Evolutionary conservation across 2,797 vertebrate genomes (phyloP).

Genomic region (Lagodon rhomboides): DNA sequence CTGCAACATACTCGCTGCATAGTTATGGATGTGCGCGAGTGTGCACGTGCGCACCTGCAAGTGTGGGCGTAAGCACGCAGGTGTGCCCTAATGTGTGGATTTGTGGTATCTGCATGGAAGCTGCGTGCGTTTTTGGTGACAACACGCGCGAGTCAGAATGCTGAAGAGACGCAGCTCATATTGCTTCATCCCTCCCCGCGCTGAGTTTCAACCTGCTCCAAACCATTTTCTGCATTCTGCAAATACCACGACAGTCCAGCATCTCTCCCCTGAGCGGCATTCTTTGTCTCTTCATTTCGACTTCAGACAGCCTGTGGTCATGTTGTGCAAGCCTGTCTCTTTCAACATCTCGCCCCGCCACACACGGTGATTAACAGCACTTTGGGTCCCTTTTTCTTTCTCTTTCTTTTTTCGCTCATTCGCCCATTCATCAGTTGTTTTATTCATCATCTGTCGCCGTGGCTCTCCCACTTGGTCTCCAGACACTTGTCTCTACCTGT

Average conservation of each 20-base stretch:
- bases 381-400: neutral
- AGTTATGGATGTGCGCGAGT: conserved; percentile 55
- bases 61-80: conserved; percentile 37
- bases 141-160: conserved; percentile 67
- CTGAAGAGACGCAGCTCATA: conserved; percentile 61
- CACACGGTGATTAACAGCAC: conserved; percentile 27
- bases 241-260: conserved; percentile 66
- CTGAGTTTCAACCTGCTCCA: conserved; percentile 72
- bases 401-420: conserved; percentile 8
- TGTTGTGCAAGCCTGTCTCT: conserved; percentile 20
- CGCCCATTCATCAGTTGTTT: conserved; percentile 27
- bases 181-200: conserved; percentile 62
- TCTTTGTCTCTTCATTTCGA: conserved; percentile 53
- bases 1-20: conserved; percentile 75
- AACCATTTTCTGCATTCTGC: conserved; percentile 73
- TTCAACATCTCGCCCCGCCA: neutral
- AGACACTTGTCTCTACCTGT: conserved; percentile 56
- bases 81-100: conserved; percentile 61
- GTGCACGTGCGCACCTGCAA: conserved; percentile 27
- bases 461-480: conserved; percentile 9
- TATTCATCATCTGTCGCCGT: conserved; percentile 26
- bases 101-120: conserved; percentile 46
- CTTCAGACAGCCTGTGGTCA: conserved; percentile 45
- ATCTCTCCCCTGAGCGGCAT: conserved; percentile 15
- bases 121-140: conserved; percentile 56